Evolutionary conservation across 2,113 vertebrate genomes (phyloP), one percentile per base, ranked within the genome.

Genomic region (Noctilio leporinus): DNA sequence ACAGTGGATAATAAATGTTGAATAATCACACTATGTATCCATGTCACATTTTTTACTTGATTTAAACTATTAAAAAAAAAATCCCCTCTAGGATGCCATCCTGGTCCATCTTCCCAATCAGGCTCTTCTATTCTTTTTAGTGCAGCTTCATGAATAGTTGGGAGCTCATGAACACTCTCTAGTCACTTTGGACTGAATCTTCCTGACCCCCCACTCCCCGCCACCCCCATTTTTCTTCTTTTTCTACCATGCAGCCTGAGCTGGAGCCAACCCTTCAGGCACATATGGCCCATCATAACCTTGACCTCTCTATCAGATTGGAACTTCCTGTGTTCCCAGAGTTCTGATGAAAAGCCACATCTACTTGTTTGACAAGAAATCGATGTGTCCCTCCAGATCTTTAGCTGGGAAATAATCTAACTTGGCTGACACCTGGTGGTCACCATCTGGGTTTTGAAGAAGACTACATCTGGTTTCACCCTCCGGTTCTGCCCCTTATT

Each of bases 21-120:
- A 92, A 28, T 70, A 55, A 93, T 73, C 62, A 64, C 70, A 83
- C 35, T 82, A 43, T 33, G 35, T 38, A 83, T 77, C 64, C 81
- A 9, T 51, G 47, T 88, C 88, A 87, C 81, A 85, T 78, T 82
- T 94, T 92, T 70, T 82, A 73, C 89, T 84, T 84, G 86, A 92
- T 96, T 96, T 89, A 80, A 96, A 85, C 62, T 72, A 11, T 86
- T 75, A n/a, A n/a, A n/a, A n/a, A n/a, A 30, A 55, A 4, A 40
- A 77, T 49, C 82, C 49, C 75, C 89, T 91, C 62, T 43, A 75
- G 88, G 49, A 40, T 76, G 9, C 47, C 49, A 90, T 89, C 35
- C 40, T 20, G 22, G 35, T 38, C 19, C 10, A 75, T 59, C 38
- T 73, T 89, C 33, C 16, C 81, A 75, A 7, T 45, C 75, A 51